phyloP scores from a whole-genome alignment of 1,140 invertebrate species.

The Aphelinus certus region DNA sequence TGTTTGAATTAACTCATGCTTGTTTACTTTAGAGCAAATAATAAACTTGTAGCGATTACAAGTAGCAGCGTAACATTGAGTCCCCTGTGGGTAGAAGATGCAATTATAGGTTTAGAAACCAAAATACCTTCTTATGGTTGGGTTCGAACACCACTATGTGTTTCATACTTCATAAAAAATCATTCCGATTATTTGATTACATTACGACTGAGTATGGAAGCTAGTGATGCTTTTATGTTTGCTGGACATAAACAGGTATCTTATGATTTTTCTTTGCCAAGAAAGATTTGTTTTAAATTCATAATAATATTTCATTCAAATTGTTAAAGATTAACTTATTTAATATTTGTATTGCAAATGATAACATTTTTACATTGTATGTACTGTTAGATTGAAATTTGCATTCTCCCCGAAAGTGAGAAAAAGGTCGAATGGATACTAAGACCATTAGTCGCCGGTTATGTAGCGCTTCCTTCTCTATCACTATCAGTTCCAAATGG shows the following conservation, averaged over 20 bases:
- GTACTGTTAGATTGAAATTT: slow-evolving; percentile 64
- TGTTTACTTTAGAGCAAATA: slow-evolving; percentile 50
- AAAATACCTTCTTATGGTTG: slow-evolving; percentile 78
- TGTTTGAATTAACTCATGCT: slow-evolving; percentile 40
- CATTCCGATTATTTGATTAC: slow-evolving; percentile 77
- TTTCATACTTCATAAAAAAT: slow-evolving; percentile 80
- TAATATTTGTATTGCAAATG: slow-evolving; percentile 9
- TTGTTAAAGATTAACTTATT: not conserved
- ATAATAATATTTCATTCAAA: not conserved
- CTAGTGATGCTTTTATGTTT: slow-evolving; percentile 89
- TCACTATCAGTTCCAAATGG: slow-evolving; percentile 60
- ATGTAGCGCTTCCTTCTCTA: slow-evolving; percentile 69
- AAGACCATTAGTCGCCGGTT: slow-evolving; percentile 71
- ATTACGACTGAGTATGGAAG: slow-evolving; percentile 79
- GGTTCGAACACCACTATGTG: slow-evolving; percentile 74
- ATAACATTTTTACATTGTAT: too few species aligned
- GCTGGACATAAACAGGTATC: slow-evolving; percentile 86
- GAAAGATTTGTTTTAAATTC: not conserved
- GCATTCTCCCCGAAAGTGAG: slow-evolving; percentile 68
- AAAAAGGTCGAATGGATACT: slow-evolving; percentile 70
- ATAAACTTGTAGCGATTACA: slow-evolving; percentile 54
- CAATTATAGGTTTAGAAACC: slow-evolving; percentile 77
- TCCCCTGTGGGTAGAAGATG: slow-evolving; percentile 71
- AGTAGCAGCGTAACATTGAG: slow-evolving; percentile 68
- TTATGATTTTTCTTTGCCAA: not conserved